These are phyloP conservation scores for Trissolcus brochymenae DNA, from an alignment of 2,888 invertebrate genomes.

Conservation along the genomic window DNA sequence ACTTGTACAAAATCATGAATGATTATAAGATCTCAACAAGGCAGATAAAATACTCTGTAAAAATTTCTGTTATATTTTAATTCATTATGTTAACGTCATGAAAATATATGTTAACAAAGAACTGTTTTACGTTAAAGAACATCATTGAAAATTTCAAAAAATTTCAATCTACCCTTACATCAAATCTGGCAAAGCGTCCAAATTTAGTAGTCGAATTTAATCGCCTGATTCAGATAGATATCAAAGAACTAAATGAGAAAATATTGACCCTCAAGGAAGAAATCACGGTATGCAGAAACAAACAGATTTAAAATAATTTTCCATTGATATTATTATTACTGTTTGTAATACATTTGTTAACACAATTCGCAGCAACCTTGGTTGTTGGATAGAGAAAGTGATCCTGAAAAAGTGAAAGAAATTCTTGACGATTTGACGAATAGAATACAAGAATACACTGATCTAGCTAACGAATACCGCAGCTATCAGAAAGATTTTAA, in stretches of 20 bases:
- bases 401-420: conserved; percentile 81
- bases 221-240: conserved; percentile 86
- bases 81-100: no score
- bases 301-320: neutral
- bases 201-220: conserved; percentile 85
- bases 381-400: conserved; percentile 85
- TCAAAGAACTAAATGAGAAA: conserved; percentile 83
- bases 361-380: conserved; percentile 81
- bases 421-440: conserved; percentile 82
- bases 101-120: neutral
- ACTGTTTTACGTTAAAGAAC: conserved; percentile 70
- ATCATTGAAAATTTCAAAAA: conserved; percentile 81
- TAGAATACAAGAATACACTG: conserved; percentile 81
- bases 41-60: conserved; percentile 8
- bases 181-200: conserved; percentile 82
- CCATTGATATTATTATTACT: neutral
- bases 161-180: conserved; percentile 84
- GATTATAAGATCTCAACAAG: conserved; percentile 81
- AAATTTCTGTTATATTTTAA: neutral
- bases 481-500: conserved; percentile 91
- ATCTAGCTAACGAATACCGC: conserved; percentile 85
- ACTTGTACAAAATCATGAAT: conserved; percentile 89
- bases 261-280: conserved; percentile 85
- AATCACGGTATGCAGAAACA: conserved; percentile 79
- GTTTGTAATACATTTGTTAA: no score